phyloP scores from a whole-genome alignment of 2,888 invertebrate species.

The Heliconius aoede region DNA sequence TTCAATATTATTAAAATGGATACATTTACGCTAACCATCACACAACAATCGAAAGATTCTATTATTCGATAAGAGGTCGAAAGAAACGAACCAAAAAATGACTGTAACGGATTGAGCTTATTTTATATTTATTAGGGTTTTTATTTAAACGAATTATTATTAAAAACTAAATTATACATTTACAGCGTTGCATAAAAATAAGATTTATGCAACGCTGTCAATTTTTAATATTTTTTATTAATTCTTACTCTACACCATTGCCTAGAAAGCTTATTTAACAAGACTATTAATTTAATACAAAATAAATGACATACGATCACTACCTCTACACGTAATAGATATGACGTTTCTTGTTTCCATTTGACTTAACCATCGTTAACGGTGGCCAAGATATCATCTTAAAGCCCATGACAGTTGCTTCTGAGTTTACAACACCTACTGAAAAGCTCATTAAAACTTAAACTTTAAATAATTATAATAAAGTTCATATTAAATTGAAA shows the following conservation, averaged over 20 bases:
- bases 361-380: constrained; percentile 73
- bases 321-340: constrained; percentile 36
- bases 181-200: background rate
- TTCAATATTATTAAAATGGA: too few relatives aligned
- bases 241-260: background rate
- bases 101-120: too few relatives aligned
- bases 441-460: constrained; percentile 32
- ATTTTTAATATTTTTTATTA: background rate
- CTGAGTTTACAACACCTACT: constrained; percentile 58
- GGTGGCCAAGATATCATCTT: constrained; percentile 69
- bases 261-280: background rate
- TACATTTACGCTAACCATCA: too few relatives aligned
- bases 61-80: too few relatives aligned
- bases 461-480: background rate
- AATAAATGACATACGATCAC: constrained; percentile 3
- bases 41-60: too few relatives aligned
- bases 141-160: too few relatives aligned
- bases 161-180: background rate
- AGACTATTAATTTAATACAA: background rate
- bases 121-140: too few relatives aligned
- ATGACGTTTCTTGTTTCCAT: constrained; percentile 61
- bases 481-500: constrained; percentile 11
- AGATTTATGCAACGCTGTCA: background rate
- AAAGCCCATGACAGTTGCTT: constrained; percentile 55
- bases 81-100: too few relatives aligned